phyloP scores from a whole-genome alignment of 2,113 vertebrate genomes.

The Siphamia tubifer region DNA sequence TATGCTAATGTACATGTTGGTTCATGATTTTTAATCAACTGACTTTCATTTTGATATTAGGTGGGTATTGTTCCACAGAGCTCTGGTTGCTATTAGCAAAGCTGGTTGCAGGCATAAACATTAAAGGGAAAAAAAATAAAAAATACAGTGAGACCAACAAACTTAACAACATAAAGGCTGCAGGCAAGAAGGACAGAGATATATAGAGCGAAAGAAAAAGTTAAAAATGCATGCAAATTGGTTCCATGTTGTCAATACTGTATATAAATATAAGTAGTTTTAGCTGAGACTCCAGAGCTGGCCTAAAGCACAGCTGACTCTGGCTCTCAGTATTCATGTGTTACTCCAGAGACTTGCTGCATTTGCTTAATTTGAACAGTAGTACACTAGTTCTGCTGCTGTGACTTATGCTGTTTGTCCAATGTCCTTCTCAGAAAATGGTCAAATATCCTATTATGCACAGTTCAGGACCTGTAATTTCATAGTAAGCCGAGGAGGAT shows the following conservation, averaged over 20 bases:
- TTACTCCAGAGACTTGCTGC: background rate
- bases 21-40: conserved; percentile 4
- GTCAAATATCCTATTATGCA: conserved; percentile 47
- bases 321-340: background rate
- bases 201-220: too few relatives aligned
- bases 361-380: background rate
- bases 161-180: too few relatives aligned
- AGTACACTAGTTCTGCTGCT: background rate
- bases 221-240: too few relatives aligned
- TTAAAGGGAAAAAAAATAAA: too few relatives aligned
- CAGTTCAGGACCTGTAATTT: conserved; percentile 40
- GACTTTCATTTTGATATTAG: conserved; percentile 22
- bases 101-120: too few relatives aligned
- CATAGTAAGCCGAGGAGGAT: conserved; percentile 38
- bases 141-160: too few relatives aligned
- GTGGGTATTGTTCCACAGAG: background rate
- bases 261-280: too few relatives aligned
- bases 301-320: too few relatives aligned
- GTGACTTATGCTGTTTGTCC: conserved; percentile 1
- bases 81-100: background rate
- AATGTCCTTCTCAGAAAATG: conserved; percentile 34
- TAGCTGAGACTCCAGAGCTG: too few relatives aligned
- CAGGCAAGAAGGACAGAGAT: too few relatives aligned
- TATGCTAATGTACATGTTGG: background rate
- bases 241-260: too few relatives aligned